Evolutionary conservation across 2,888 invertebrate species (phyloP), one percentile per base, ranked within the genome.

Genomic region (Allygus modestus): DNA sequence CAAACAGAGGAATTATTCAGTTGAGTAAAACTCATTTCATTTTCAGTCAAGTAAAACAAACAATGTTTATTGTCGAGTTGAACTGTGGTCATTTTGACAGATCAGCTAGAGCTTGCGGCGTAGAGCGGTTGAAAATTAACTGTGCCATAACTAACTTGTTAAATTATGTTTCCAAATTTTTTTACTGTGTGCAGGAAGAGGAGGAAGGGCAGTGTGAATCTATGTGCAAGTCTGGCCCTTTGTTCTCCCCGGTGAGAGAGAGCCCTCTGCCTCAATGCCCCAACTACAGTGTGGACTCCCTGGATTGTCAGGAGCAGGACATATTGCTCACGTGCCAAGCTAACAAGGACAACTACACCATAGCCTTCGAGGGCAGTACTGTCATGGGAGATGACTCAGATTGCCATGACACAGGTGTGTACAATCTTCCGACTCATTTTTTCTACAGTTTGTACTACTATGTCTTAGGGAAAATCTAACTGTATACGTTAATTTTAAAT

Each of bases 181-280:
- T n/a, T n/a, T n/a, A n/a, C n/a, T n/a, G n/a, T n/a, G n/a, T n/a
- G 41, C 31, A 83, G 83, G 83, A 83, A 54, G 83, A 83, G 43
- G 73, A 73, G 43, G 75, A 83, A 17, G 75, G 58, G 93, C 95
- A 94, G 88, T 95, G 95, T 92, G 96, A 96, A 89, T 94, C 93
- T 28, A 97, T 96, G 94, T 97, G 97, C 92, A 97, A 97, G 91
- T 97, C 97, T 86, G 97, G 97, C 90, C 92, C 97, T 88, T 92
- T 97, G 85, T 97, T 97, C 92, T 97, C 97, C 86, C 97, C 97
- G 31, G 95, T 97, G 85, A 96, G 96, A 91, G 97, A 97, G 91
- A 94, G 93, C 87, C 92, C 92, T 51, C 92, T 94, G 88, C 91
- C 93, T 87, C 92, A 92, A 77, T 94, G 94, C 84, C 92, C 93